Evolutionary conservation across 2,113 vertebrate genomes (phyloP), one percentile per base, ranked within the genome.

Genomic region (Scytalopus superciliaris): DNA sequence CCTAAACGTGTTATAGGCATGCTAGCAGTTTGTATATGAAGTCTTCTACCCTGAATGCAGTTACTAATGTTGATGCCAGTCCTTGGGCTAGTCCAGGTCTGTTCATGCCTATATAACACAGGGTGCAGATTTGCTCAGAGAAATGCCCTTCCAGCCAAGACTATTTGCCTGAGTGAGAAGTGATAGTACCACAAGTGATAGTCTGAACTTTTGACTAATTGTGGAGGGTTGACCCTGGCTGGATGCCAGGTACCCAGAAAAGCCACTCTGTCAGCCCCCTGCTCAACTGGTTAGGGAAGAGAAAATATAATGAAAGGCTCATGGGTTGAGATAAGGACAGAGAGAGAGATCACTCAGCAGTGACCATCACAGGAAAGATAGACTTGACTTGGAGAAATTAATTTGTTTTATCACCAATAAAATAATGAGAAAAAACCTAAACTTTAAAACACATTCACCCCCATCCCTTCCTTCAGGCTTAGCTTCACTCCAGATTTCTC

Each of bases 111-210:
- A 4, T 18, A 22, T 15, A 50, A n/a, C 22, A 40, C 23, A 2
- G 1, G 47, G 3, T 12, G 13, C 25, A 75, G 25, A 59, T 78
- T 35, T 85, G n/a, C 14, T 66, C 24, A 56, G 63, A 80, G 49
- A 77, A 64, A 74, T 45, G 30, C 7, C 39, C 33, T 83, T 40
- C 27, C 44, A 73, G n/a, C 9, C n/a, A n/a, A 40, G 40, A 22
- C 9, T 45, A 3, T 56, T 62, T 77, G 22, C 35, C 45, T 23
- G 22, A 52, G 9, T 42, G 17, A 14, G 47, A 69, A 49, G 25
- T 64, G 19, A 5, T 7, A 25, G 27, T 2, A 53, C 5, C 15
- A 66, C 5, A 59, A 57, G 25, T 0, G 0, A 35, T 0, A 3
- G 3, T n/a, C 37, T 80, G 37, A 80, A 80, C 4, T 33, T 75